Conservation (phyloP, 2,113 vertebrate genomes). For the Aptenodytes forsteri region DNA sequence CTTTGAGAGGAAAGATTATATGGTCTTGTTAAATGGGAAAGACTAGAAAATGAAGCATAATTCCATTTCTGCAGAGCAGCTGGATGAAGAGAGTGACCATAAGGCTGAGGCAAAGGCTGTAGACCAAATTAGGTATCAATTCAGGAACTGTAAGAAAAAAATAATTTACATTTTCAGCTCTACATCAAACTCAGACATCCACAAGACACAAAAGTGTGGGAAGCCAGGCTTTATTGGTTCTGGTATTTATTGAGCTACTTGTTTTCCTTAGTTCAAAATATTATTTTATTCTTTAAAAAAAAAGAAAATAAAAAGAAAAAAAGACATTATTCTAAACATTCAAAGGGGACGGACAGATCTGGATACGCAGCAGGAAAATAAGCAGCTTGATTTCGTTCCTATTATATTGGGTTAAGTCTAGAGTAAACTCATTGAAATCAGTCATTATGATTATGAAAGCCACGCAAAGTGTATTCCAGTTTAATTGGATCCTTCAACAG, state of each 20-base stretch:
- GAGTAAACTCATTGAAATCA: not conserved
- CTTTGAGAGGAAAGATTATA: accelerated
- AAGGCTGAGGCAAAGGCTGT: not conserved
- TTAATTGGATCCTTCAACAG: conserved; percentile 21
- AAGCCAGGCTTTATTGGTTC: not conserved
- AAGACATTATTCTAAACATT: not conserved
- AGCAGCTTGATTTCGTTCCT: not conserved
- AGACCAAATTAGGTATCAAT: not conserved
- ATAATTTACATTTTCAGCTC: not conserved
- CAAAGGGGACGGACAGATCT: not conserved
- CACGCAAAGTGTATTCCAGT: not conserved
- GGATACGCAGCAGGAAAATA: not conserved
- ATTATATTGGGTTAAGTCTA: not conserved
- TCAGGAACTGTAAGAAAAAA: not conserved
- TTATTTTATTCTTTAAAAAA: not conserved
- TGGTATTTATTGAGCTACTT: not conserved
- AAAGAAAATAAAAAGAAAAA: not conserved
- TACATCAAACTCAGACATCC: not conserved
- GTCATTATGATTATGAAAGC: not conserved
- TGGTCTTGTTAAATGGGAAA: not conserved
- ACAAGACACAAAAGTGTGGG: not conserved
- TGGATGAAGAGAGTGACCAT: not conserved
- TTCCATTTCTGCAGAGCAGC: not conserved
- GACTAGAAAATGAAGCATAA: not conserved
- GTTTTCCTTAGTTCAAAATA: not conserved